These are phyloP conservation scores for Sericinus montela DNA, from an alignment of 2,888 invertebrate genomes.

Conservation along the genomic window DNA sequence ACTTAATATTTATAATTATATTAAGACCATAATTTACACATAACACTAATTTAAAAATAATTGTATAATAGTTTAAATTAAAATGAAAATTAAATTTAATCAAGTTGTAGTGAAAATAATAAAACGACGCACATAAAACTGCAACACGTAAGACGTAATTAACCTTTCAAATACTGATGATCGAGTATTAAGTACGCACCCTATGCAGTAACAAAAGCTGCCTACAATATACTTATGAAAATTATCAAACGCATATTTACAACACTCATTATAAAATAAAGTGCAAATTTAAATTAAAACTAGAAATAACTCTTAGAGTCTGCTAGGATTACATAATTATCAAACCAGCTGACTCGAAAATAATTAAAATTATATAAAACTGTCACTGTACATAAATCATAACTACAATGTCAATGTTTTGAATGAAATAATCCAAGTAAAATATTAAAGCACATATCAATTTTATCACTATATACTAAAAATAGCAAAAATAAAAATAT, in stretches of 20 bases:
- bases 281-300: not conserved
- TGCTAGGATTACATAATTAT: not conserved
- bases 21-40: constrained; percentile 62
- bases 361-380: constrained; percentile 2
- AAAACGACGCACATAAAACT: not conserved
- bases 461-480: not conserved
- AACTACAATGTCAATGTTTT: constrained; percentile 1
- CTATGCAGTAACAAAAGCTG: constrained; percentile 9
- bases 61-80: constrained; percentile 5
- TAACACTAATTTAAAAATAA: constrained; percentile 1
- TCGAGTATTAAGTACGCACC: constrained; percentile 10
- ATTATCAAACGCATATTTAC: not conserved
- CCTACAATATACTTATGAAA: not conserved
- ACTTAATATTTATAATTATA: constrained; percentile 52
- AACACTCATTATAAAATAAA: constrained; percentile 4
- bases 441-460: no score
- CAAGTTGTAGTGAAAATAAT: not conserved
- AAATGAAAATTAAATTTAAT: constrained; percentile 1
- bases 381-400: not conserved
- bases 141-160: not conserved
- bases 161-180: constrained; percentile 12
- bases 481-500: not conserved
- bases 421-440: not conserved
- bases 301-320: constrained; percentile 1
- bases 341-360: not conserved